Evolutionary conservation across 2,797 vertebrate genomes (phyloP), one percentile per base, ranked within the genome.

Genomic region (Sebastes baramenuke): DNA sequence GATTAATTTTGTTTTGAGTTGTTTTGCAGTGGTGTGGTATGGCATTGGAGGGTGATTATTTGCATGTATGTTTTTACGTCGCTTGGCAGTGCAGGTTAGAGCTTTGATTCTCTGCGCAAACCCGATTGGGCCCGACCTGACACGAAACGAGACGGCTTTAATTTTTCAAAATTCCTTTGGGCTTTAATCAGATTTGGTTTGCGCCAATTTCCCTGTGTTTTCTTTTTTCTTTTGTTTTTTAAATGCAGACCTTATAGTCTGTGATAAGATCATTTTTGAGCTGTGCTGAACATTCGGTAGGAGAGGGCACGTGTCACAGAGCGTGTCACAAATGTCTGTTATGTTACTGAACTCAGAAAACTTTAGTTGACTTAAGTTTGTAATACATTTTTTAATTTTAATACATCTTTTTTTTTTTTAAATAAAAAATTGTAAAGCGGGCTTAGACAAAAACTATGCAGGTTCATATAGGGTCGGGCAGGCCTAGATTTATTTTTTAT

Each of bases 1-100:
- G 60, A 88, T 83, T 89, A 87, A n/a, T 88, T 82, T 95, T 95
- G 75, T 69, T 75, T 73, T 76, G 65, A 64, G 27, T 88, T 61
- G 67, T 59, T 85, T 74, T 77, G 62, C 22, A 54, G 16, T 56
- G 42, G 16, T n/a, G 8, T 52, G 58, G 20, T 55, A 5, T 13
- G 4, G 3, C 42, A 12, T 34, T 62, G 34, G n/a, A 30, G n/a
- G 16, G 14, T 56, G 16, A 16, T 64, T 20, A 32, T 65, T 38
- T 59, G 52, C 8, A 12, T n/a, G 3, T 22, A 4, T 38, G 13
- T 56, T 65, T 68, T 64, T 32, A 54, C 6, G 25, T 46, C 8
- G 46, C n/a, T n/a, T 14, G 13, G 52, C 30, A 38, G 30, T 29
- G 34, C 6, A 18, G 14, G 22, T 20, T 4, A 52, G 49, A 52